Evolutionary conservation across 92 coral and sea anemone species (phyloP).

Genomic region (Scolanthus callimorphus): DNA sequence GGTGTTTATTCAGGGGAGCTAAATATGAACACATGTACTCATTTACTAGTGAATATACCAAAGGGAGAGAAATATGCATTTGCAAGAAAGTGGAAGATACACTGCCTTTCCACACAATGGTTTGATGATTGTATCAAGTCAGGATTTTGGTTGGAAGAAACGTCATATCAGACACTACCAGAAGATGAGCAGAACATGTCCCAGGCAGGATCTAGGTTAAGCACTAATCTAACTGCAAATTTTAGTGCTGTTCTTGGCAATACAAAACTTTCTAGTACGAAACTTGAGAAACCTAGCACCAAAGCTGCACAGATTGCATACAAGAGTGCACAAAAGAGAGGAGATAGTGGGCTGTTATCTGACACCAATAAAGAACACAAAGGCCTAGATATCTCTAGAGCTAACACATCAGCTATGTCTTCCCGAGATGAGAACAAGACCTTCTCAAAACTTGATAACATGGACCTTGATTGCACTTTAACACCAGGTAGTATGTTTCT

Average conservation of each 20-base stretch:
- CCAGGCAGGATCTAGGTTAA: conserved; percentile 42
- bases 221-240: conserved; percentile 39
- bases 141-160: conserved; percentile 86
- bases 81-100: conserved; percentile 86
- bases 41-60: conserved; percentile 75
- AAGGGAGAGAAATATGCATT: conserved; percentile 85
- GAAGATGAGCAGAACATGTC: conserved; percentile 57
- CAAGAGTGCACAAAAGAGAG: conserved; percentile 82
- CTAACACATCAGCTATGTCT: not conserved
- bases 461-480: conserved; percentile 58
- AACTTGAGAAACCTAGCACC: conserved; percentile 28
- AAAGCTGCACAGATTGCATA: conserved; percentile 89
- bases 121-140: conserved; percentile 79
- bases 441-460: conserved; percentile 15
- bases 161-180: conserved; percentile 45
- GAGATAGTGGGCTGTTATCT: conserved; percentile 56
- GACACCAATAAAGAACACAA: conserved; percentile 22
- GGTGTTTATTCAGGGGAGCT: conserved; percentile 86
- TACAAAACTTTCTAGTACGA: conserved; percentile 26
- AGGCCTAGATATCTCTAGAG: conserved; percentile 8
- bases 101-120: conserved; percentile 88
- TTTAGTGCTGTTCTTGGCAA: conserved; percentile 21
- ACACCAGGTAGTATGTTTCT: conserved; percentile 81
- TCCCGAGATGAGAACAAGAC: conserved; percentile 17
- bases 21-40: conserved; percentile 82